Base-by-base conservation (phyloP, 1,140 invertebrate genomes). In the Pseudomyrmex concolor region DNA sequence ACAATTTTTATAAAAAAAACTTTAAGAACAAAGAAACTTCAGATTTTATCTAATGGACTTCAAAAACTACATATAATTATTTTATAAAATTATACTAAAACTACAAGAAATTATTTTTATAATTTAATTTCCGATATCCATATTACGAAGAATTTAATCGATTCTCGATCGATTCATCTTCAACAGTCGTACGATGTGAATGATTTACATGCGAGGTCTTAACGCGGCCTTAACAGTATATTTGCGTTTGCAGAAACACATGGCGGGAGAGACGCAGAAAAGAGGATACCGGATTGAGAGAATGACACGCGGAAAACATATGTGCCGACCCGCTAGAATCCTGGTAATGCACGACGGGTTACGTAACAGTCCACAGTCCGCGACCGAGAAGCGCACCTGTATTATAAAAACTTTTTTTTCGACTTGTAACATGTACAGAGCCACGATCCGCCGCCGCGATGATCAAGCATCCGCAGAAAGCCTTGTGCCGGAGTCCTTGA, bases 331-430 rank as follows among this genome's bases (percentile, higher is more conserved):
- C 51, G 60, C 55, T 51, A 50, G 68, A 78, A 34, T 34, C 64
- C 54, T 60, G 80, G 70, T n/a, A 62, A 60, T 13, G 9, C n/a
- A 59, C 88, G 87, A 74, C 89, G 22, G 43, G 70, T 90, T 90
- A 82, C 89, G 54, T 84, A 90, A 90, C 67, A 71, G 74, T 84
- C 74, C 66, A 84, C 84, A 89, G 84, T 87, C 70, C 84, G 55
- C 60, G 43, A n/a, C 55, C 57, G 70, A 84, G 62, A 45, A 86
- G 82, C 57, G 55, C 89, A 90, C 87, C 86, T 90, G 84, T 83
- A 64, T 43, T 90, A 84, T 83, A 64, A 22, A 19, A 71, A 45
- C 59, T 19, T 57, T 50, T 83, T 74, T 82, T 87, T 76, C 68
- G 70, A 89, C 81, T 66, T 76, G 55, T 45, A 64, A 63, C 74